Base-by-base conservation (phyloP, 2,113 vertebrate genomes). In the Ranitomeya variabilis region DNA sequence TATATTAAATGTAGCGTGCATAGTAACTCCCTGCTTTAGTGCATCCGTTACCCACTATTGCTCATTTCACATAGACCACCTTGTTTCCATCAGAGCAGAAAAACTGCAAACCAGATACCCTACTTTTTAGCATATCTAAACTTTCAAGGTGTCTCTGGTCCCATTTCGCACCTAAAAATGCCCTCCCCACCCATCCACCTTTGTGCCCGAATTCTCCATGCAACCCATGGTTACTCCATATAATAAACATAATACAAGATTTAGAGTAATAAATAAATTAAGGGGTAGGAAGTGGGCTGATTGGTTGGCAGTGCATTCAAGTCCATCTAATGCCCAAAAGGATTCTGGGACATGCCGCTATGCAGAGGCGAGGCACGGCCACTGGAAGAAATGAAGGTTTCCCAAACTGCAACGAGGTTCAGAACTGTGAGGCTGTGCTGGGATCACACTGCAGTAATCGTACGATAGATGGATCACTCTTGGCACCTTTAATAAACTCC, bases 401-500 rank as follows among this genome's bases (percentile, higher is more conserved):
- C 74, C 19, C 7, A 23, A 23, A 21, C 31, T 23, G 89, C 59
- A 77, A 85, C 77, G 62, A 45, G 86, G 85, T 92, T 97, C 93
- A 99, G 96, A 99, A 97, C 95, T 99, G 98, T 14, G 95, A 95
- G 89, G 98, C 95, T 6, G 97, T 97, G 93, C 98, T 98, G 91
- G 98, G 98, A 95, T 99, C 98, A 0, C 98, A 99, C 95, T 99
- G 98, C 93, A 99, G 96, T 96, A 99, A 96, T 91, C 98, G 95
- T 87, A 99, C 98, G 71, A 99, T 99, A 92, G 98, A 99, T 0
- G 98, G 98, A 93, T 99, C 98, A 16, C 97, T 99, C 95, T 99
- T 99, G 95, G 98, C 98, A 90, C 98, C 98, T 94, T 95, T 96
- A 95, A 99, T 99, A 93, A 99, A 99, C 92, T 99, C 98, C 93